Evolutionary conservation across 2,888 invertebrate species (phyloP), one percentile per base, ranked within the genome.

Genomic region (Netelia melanura): DNA sequence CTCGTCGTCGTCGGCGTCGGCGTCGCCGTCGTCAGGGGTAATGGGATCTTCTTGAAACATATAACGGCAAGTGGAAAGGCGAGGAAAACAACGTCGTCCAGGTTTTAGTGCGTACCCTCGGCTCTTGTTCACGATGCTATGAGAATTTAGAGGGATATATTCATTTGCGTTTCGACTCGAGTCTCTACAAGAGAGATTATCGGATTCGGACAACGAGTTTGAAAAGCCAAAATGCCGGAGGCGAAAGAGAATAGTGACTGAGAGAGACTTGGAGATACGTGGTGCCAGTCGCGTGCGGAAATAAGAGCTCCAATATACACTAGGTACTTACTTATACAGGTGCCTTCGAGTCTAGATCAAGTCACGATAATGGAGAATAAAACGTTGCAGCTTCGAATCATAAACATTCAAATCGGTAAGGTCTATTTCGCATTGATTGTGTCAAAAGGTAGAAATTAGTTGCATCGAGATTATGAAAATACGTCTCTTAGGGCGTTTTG

Each of bases 121-220:
- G 8, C 8, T 23, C 58, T 56, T 71, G 64, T 52, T 62, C 62
- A 14, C 48, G 54, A 71, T 56, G 72, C 52, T 23, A 14, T 44
- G 21, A 58, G 38, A 14, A 11, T 52, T 23, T 61, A 52, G 10
- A 54, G 30, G 25, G 38, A 74, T 75, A 38, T 43, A 80, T 77
- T 48, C 72, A 71, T 80, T 84, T 81, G 76, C 70, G 67, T 84
- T 77, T 81, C 77, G 62, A 76, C 76, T 81, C 65, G 70, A 80
- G 67, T 54, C 81, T 81, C 77, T 70, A 64, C 84, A 52, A 48
- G 58, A 74, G 81, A 81, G 84, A 81, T 81, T 81, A 84, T 72
- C 54, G 54, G 61, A 52, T 71, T 71, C 76, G 62, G 25, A 43
- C 65, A 68, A 74, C 54, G 77, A 67, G 77, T 81, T 56, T 74